A percentile compares a stretch with the other conserved stretches of the same genome.
phyloP scores from a whole-genome alignment of 2,888 invertebrate genomes.

The Tetramorium bicarinatum region DNA sequence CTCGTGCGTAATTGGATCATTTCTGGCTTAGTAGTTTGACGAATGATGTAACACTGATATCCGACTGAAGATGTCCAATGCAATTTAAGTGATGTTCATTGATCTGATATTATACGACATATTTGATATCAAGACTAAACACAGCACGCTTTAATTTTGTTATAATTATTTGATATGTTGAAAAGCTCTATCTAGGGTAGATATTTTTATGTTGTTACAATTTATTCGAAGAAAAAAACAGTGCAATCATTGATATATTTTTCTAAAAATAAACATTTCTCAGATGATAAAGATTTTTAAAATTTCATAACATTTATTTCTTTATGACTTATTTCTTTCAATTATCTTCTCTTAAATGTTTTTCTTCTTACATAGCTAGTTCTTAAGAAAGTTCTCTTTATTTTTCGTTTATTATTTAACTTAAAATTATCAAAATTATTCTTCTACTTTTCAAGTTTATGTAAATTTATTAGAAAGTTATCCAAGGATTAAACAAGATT shows the following conservation, averaged over 20 bases:
- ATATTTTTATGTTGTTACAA: background rate
- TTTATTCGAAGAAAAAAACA: conserved; percentile 4
- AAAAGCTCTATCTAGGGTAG: background rate
- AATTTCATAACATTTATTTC: background rate
- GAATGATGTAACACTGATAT: conserved; percentile 28
- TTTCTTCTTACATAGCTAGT: background rate
- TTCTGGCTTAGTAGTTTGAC: conserved; percentile 45
- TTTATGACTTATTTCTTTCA: background rate
- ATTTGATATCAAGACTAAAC: background rate
- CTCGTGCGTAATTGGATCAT: conserved; percentile 43
- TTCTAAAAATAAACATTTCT: background rate
- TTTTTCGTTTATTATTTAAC: conserved; percentile 3
- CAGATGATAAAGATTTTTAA: background rate
- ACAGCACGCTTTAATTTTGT: background rate
- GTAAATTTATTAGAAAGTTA: background rate
- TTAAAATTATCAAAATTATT: background rate
- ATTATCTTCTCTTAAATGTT: background rate
- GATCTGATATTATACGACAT: background rate
- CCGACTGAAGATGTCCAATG: conserved; percentile 31
- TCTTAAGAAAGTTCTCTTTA: background rate
- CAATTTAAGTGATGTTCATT: conserved; percentile 34
- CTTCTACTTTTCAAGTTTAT: background rate
- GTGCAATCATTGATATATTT: background rate
- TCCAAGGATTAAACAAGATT: background rate
- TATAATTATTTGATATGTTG: background rate